These are phyloP conservation scores for Leptura quadrifasciata DNA, from an alignment of 2,888 invertebrate genomes.

Conservation along the genomic window DNA sequence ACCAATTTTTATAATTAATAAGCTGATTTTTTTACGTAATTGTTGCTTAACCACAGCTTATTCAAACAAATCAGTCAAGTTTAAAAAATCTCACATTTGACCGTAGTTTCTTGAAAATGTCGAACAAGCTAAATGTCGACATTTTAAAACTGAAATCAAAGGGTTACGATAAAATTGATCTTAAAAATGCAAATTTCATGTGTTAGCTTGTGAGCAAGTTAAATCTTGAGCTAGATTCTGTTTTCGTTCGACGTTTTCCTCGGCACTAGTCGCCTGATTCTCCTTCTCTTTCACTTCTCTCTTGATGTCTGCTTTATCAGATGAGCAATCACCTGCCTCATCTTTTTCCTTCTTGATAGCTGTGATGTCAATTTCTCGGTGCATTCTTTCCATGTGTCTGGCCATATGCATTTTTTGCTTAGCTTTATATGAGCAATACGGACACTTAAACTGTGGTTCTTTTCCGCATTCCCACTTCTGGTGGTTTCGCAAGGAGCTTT, in stretches of 20 bases:
- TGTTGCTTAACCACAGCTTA: too few species aligned
- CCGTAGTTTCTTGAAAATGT: too few species aligned
- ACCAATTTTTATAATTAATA: too few species aligned
- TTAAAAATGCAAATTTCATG: neutral
- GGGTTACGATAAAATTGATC: neutral
- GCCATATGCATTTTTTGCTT: constrained; percentile 59
- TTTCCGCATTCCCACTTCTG: constrained; percentile 60
- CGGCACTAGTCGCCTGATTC: neutral
- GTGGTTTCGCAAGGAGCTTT: constrained; percentile 60
- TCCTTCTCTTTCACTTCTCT: neutral
- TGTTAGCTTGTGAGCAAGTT: constrained; percentile 7
- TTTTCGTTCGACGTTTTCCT: constrained; percentile 7
- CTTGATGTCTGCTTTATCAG: neutral
- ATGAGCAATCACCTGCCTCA: constrained; percentile 19
- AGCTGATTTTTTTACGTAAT: too few species aligned
- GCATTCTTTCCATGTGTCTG: constrained; percentile 55
- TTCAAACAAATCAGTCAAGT: too few species aligned
- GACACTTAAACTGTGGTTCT: constrained; percentile 58
- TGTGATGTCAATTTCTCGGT: constrained; percentile 73
- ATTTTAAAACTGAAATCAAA: neutral
- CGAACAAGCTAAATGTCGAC: too few species aligned
- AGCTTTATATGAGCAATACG: constrained; percentile 57
- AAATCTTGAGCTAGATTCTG: constrained; percentile 28
- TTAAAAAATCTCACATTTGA: too few species aligned
- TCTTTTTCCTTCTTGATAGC: constrained; percentile 66